Evolutionary conservation across 2,888 invertebrate species (phyloP), one percentile per base, ranked within the genome.

Genomic region (Amphipoea lucens): DNA sequence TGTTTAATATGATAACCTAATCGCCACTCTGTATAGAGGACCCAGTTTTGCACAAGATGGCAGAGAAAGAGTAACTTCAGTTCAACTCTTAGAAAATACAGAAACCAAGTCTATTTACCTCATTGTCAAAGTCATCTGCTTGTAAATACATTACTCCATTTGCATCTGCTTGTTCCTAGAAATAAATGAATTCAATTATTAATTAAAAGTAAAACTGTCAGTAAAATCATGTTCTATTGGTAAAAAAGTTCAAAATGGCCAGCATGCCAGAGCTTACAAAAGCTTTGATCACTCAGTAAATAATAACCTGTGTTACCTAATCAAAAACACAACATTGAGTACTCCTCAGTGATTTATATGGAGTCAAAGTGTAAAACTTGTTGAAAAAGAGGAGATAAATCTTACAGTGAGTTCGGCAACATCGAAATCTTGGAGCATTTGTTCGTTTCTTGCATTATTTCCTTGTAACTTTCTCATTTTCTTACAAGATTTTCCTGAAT

Each of bases 61-160:
- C 71, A 71, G n/a, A 71, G 12, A 4, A 40, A 51, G 11, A 62
- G 62, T 60, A 42, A 42, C 29, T 73, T 29, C 23, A 42, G 29
- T 74, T 74, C 4, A 51, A 29, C 14, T 51, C 17, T 29, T 54
- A 23, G 12, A 14, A 20, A 9, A n/a, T n/a, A 42, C 23, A 23
- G 14, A 42, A 14, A 54, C 29, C 51, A 63, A 42, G 0, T 78
- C 42, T 45, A 4, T 20, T 77, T 66, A 77, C 77, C 54, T 66
- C 78, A 20, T 54, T 12, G 20, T 48, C 78, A 36, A 78, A 78
- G 23, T 78, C 78, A 57, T 78, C 78, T 60, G 66, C 57, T n/a
- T 78, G n/a, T 78, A 78, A 78, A 66, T 78, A 78, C 9, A 77
- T 45, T 9, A 57, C 12, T 14, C 57, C 40, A 60, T 78, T 78